Evolutionary conservation across 2,888 invertebrate genomes (phyloP), one percentile per base, ranked within the genome.

Genomic region (Sisyra terminalis): DNA sequence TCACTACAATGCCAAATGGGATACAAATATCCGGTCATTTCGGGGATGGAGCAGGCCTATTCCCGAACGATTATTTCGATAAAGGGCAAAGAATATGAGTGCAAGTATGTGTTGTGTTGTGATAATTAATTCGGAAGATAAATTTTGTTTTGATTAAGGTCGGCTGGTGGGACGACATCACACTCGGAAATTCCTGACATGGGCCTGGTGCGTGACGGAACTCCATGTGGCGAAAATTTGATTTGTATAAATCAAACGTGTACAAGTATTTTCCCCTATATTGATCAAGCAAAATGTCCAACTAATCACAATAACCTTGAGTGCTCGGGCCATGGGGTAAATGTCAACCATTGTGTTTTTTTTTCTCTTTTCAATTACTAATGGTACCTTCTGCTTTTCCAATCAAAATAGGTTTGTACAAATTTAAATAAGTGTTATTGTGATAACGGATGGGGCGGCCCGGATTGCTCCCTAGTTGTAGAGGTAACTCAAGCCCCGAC

Each of bases 171-270:
- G 5, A 71, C 74, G 40, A 71, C 73, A 31, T 70, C 72, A 44
- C 71, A 73, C 43, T 56, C 65, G 45, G 64, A 68, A 36, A 78
- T 80, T 54, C 73, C 77, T 54, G 75, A 78, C 5, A 71, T 86
- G 57, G 94, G 93, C 2, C 70, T 96, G 53, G 93, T 94, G 44
- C 73, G 78, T 51, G 93, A 96, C 63, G 96, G 96, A 15, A 92
- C 94, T 11, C 84, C 86, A 32, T 96, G 96, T 64, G 92, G 89
- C 7, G 83, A 87, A 57, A 83, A 86, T 66, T 73, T 85, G 64
- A 84, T 96, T 55, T 97, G 96, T 71, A 75, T 92, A 55, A 90
- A 92, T 71, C 89, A 90, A 66, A 84, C 87, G 42, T 96, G 94
- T 66, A 77, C 81, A 47, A 85, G 80, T 60, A 73, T 88, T 54